phyloP scores from a whole-genome alignment of 1,140 invertebrate genomes.

The Caligus rogercresseyi region DNA sequence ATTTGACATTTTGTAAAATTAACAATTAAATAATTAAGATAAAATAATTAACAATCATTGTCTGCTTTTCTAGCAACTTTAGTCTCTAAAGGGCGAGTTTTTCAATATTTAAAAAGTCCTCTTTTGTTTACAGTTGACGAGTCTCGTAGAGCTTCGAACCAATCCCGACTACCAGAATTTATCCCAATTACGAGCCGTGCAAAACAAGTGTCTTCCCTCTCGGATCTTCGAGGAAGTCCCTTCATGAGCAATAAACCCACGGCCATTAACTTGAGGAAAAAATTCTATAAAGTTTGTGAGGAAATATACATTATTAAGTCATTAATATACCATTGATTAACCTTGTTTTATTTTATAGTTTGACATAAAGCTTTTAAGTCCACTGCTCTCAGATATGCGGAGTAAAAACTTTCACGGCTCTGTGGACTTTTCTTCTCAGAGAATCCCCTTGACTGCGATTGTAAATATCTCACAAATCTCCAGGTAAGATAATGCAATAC shows the following conservation, averaged over 20 bases:
- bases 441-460: background rate
- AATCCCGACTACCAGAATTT: constrained; percentile 3
- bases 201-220: constrained; percentile 1
- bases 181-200: background rate
- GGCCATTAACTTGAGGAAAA: constrained; percentile 7
- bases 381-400: background rate
- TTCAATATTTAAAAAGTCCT: no score
- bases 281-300: no score
- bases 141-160: background rate
- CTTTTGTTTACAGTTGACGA: background rate
- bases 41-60: no score
- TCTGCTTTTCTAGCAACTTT: no score
- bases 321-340: no score
- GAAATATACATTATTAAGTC: no score
- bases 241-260: constrained; percentile 3
- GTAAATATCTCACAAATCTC: background rate
- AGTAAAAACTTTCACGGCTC: background rate
- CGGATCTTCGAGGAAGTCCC: constrained; percentile 3
- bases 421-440: background rate
- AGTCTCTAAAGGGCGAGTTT: no score
- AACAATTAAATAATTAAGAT: no score
- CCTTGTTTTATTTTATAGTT: no score
- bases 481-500: background rate
- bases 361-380: background rate
- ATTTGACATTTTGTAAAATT: no score